phyloP scores from a whole-genome alignment of 2,113 vertebrate genomes.

The Drymodes brunneopygia region DNA sequence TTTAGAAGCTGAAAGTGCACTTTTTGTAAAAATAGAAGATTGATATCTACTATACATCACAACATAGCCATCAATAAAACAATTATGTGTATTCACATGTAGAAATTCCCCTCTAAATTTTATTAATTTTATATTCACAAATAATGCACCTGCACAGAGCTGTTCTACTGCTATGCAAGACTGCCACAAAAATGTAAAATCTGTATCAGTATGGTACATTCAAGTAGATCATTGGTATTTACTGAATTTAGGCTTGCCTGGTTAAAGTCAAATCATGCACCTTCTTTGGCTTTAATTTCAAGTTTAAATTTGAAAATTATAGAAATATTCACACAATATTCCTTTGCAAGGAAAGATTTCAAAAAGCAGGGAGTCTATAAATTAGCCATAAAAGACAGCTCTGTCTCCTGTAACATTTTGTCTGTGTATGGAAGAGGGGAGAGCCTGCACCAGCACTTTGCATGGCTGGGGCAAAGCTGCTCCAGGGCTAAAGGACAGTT shows the following conservation, averaged over 20 bases:
- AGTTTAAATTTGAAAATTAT: not conserved
- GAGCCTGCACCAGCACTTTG: not conserved
- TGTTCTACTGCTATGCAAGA: not conserved
- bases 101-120: not conserved
- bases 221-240: not conserved
- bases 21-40: not conserved
- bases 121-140: not conserved
- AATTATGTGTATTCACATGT: not conserved
- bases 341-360: not conserved
- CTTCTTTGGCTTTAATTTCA: not conserved
- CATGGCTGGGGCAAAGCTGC: not conserved
- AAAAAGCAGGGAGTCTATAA: not conserved
- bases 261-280: not conserved
- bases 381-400: not conserved
- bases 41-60: not conserved
- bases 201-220: not conserved
- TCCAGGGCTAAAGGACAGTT: not conserved
- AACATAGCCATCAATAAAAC: not conserved
- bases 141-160: not conserved
- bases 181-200: not conserved
- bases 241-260: not conserved
- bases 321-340: not conserved
- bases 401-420: not conserved
- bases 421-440: not conserved
- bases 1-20: slow-evolving; percentile 6